A percentile compares a stretch with the other conserved stretches of the same genome.
phyloP scores from a whole-genome alignment of 2,888 invertebrate species.

The Tetragonula carbonaria region DNA sequence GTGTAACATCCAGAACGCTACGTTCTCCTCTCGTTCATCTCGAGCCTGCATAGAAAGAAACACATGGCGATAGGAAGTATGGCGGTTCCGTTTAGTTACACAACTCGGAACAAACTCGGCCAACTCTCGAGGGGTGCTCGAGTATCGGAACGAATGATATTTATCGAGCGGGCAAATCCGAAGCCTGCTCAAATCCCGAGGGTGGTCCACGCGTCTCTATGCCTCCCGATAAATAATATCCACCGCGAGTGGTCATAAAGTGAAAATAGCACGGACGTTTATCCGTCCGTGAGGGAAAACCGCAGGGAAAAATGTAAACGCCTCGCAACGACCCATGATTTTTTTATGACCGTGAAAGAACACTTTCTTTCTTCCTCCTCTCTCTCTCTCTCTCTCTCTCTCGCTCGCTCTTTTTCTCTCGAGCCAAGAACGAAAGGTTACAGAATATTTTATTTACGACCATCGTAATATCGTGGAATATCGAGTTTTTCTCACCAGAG shows the following conservation, averaged over 20 bases:
- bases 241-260: conserved; percentile 73
- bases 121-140: conserved; percentile 71
- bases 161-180: conserved; percentile 83
- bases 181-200: conserved; percentile 81
- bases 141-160: conserved; percentile 84
- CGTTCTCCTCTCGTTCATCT: neutral
- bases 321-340: conserved; percentile 54
- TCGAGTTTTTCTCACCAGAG: neutral
- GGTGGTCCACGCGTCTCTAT: conserved; percentile 78
- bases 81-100: conserved; percentile 59
- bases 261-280: conserved; percentile 74
- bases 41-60: conserved; percentile 61
- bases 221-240: conserved; percentile 78
- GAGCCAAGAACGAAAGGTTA: neutral
- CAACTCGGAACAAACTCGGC: conserved; percentile 17
- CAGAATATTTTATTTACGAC: conserved; percentile 42
- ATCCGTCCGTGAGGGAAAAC: conserved; percentile 44
- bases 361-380: neutral
- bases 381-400: too few species aligned
- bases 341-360: conserved; percentile 54
- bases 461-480: neutral
- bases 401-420: neutral
- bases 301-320: conserved; percentile 48
- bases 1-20: too few species aligned
- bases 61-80: conserved; percentile 70